phyloP scores from a whole-genome alignment of 2,888 invertebrate genomes.

The Scrobipalpa costella region DNA sequence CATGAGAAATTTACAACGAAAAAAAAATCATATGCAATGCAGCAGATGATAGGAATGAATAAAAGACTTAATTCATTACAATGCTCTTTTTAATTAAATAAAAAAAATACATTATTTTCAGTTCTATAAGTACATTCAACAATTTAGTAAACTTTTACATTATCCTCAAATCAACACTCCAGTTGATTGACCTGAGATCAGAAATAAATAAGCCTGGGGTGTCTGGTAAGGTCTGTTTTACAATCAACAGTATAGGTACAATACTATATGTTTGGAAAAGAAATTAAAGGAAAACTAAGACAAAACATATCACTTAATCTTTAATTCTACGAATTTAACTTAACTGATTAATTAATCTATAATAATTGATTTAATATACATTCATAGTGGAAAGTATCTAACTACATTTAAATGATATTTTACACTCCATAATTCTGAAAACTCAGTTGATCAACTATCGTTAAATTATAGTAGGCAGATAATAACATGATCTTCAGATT shows the following conservation, averaged over 20 bases:
- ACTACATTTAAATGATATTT: conserved; percentile 54
- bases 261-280: conserved; percentile 34
- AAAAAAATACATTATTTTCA: conserved; percentile 77
- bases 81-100: conserved; percentile 77
- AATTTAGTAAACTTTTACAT: conserved; percentile 71
- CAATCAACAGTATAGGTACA: conserved; percentile 6
- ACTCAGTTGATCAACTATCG: conserved; percentile 52
- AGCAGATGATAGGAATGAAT: conserved; percentile 8
- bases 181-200: conserved; percentile 74
- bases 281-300: conserved; percentile 42
- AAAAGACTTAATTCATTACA: conserved; percentile 48
- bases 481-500: conserved; percentile 43
- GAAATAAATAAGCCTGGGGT: conserved; percentile 64
- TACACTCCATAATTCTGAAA: conserved; percentile 56
- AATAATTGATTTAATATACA: conserved; percentile 68
- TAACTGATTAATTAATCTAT: conserved; percentile 61
- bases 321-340: conserved; percentile 62
- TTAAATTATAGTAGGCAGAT: conserved; percentile 58
- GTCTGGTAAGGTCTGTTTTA: conserved; percentile 32
- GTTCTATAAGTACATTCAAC: conserved; percentile 79
- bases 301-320: conserved; percentile 54
- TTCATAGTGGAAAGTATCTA: conserved; percentile 68
- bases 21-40: too few species aligned
- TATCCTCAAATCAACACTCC: conserved; percentile 70
- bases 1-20: too few species aligned